Evolutionary conservation across 1,140 invertebrate genomes (phyloP), one percentile per base, ranked within the genome.

Genomic region (Drosophila truncata): DNA sequence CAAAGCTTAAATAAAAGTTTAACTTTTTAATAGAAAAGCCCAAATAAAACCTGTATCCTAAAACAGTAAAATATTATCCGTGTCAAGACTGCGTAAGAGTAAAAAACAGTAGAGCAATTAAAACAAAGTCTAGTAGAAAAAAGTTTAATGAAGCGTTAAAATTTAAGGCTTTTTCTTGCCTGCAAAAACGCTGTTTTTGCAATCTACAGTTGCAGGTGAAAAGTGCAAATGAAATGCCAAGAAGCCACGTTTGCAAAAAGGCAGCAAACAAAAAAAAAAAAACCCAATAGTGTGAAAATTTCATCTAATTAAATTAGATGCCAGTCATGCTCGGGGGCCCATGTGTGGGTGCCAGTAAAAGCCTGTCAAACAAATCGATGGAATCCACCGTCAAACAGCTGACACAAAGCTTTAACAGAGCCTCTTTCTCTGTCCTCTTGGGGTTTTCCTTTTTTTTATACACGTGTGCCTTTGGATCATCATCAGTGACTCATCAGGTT

Each of bases 341-440:
- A 31, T 47, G 65, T 65, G 60, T 61, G 60, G 52, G 72, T 60
- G 49, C 63, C 69, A 81, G 62, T 81, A 64, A 84, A 86, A 81
- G 82, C 73, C 78, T 85, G 82, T 85, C 82, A 85, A 85, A 86
- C 82, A 85, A 85, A 85, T 86, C 82, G 82, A 85, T 85, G 63
- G 67, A 81, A 81, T 85, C 72, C 64, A 37, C 55, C 50, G 54
- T 10, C 52, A 69, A 78, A 63, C 57, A 72, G 61, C 57, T 66
- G 58, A 66, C 65, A 60, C 46, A 62, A 74, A 61, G 79, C 60
- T 59, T 70, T 52, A 35, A 37, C 27, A n/a, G 31, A 46, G 54
- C 33, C 31, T 64, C 49, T 31, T 44, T 44, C 29, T 25, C 47
- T 39, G 29, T 27, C 31, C 29, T 11, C 31, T 54, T 54, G 31